A percentile compares a stretch with the other conserved stretches of the same genome.
phyloP scores from a whole-genome alignment of 1,140 invertebrate genomes.

The Bombyx mandarina region DNA sequence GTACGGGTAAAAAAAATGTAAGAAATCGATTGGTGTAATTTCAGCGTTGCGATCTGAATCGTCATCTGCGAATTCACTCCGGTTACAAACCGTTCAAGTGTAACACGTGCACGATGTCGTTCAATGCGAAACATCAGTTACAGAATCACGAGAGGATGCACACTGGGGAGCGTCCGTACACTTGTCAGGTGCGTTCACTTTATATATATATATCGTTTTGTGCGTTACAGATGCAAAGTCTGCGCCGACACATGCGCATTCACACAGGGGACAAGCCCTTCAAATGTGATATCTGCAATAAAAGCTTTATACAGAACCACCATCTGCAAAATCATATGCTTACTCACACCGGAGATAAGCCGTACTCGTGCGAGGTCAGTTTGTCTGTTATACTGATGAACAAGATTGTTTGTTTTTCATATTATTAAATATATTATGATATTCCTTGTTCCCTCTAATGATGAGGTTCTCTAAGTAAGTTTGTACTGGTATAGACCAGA shows the following conservation, averaged over 20 bases:
- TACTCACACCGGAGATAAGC: slow-evolving; percentile 81
- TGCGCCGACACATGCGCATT: slow-evolving; percentile 65
- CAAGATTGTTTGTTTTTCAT: no score
- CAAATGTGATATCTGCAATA: slow-evolving; percentile 73
- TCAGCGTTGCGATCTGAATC: slow-evolving; percentile 62
- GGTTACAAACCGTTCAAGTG: slow-evolving; percentile 70
- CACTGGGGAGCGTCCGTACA: slow-evolving; percentile 73
- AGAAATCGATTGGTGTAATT: slow-evolving; percentile 27
- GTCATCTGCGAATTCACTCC: slow-evolving; percentile 66
- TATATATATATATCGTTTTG: slow-evolving; percentile 12
- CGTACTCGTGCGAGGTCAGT: slow-evolving; percentile 75
- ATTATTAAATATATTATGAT: no score
- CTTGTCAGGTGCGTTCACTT: slow-evolving; percentile 69
- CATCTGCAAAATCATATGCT: slow-evolving; percentile 84
- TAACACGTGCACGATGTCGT: slow-evolving; percentile 67
- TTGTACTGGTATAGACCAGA: no score
- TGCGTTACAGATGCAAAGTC: slow-evolving; percentile 14
- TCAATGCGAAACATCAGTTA: slow-evolving; percentile 72
- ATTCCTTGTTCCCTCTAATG: no score
- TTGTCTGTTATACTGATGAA: neutral
- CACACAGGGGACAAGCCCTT: slow-evolving; percentile 71
- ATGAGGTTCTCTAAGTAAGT: no score
- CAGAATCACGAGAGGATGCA: slow-evolving; percentile 74
- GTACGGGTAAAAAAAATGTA: slow-evolving; percentile 7
- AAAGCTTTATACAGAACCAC: slow-evolving; percentile 85